Percentiles rank a stretch among this genome's conserved stretches.
Evolutionary conservation across 2,113 vertebrate genomes (phyloP).

Genomic region (Crotophaga sulcirostris): DNA sequence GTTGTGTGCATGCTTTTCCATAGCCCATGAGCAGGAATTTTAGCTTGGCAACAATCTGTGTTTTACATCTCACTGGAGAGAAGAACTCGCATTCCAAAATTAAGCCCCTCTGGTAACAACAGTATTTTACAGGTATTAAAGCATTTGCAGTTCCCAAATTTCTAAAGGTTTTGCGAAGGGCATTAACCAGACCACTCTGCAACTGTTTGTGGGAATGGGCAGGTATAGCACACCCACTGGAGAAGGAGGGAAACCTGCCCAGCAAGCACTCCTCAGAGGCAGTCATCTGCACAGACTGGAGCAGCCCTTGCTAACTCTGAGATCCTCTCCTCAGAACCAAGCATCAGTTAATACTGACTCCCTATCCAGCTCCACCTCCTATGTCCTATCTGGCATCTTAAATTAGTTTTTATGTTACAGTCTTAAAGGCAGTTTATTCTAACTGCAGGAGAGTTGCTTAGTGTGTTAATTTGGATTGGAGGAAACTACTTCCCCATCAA

Average conservation of each 20-base stretch:
- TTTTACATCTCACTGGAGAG: not conserved
- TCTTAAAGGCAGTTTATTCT: not conserved
- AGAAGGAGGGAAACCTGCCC: not conserved
- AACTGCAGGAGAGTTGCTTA: not conserved
- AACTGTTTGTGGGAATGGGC: not conserved
- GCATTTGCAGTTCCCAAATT: not conserved
- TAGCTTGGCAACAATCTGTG: not conserved
- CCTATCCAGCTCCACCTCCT: not conserved
- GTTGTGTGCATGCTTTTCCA: fast-evolving
- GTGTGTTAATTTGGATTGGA: not conserved
- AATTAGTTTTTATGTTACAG: not conserved
- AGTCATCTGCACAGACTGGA: not conserved
- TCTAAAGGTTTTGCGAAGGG: fast-evolving
- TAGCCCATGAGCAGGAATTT: not conserved
- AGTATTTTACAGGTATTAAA: not conserved
- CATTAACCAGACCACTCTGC: not conserved
- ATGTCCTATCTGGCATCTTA: not conserved
- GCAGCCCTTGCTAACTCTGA: too few species aligned
- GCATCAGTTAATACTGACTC: not conserved
- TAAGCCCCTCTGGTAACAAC: not conserved
- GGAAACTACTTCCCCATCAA: not conserved
- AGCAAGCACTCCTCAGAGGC: not conserved
- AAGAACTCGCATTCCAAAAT: not conserved
- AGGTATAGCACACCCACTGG: fast-evolving
- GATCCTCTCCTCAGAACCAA: not conserved